Base-by-base conservation (phyloP, 2,113 vertebrate genomes). In the Eurystomus gularis region DNA sequence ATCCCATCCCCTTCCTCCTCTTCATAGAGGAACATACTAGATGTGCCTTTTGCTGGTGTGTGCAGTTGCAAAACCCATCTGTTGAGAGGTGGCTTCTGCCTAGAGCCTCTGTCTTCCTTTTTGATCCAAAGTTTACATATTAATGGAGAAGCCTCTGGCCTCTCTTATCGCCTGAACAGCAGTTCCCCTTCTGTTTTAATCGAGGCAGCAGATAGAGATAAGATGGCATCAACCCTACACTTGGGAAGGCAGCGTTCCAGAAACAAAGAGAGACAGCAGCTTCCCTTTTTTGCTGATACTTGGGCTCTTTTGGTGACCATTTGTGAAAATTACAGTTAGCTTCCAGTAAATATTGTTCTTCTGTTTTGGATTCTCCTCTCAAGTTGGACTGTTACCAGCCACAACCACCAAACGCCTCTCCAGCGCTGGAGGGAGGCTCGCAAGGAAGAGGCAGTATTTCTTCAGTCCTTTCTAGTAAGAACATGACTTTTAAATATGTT, bases 51-150 rank as follows among this genome's bases (percentile, higher is more conserved):
- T 73, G 40, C 44, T 33, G 48, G 11, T 33, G 18, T 21, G 4
- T 4, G 9, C 13, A n/a, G 37, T 26, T 44, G 61, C 37, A n/a
- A 51, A 92, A 16, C 42, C n/a, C 48, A 33, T 42, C n/a, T 68
- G 15, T 6, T 8, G 37, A 60, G 49, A 72, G 13, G 17, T 28
- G 24, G 42, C 65, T 94, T 58, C 62, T 84, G 40, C 75, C 86
- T 48, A 6, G 40, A 82, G 39, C 61, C 12, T 75, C 61, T 18
- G 0, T 65, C 65, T 84, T n/a, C 28, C 25, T 44, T 82, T 64
- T 48, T 82, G 55, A 82, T 75, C 51, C 55, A 13, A 94, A 79
- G 61, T 82, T 93, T 71, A 49, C 57, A 70, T 79, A 58, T 58
- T 61, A 57, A 75, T 28, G 11, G 46, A 70, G 90, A 86, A 79